A percentile compares a stretch with the other conserved stretches of the same genome.
Conservation (phyloP, 2,888 invertebrate genomes). For the Dysmachus trigonus region DNA sequence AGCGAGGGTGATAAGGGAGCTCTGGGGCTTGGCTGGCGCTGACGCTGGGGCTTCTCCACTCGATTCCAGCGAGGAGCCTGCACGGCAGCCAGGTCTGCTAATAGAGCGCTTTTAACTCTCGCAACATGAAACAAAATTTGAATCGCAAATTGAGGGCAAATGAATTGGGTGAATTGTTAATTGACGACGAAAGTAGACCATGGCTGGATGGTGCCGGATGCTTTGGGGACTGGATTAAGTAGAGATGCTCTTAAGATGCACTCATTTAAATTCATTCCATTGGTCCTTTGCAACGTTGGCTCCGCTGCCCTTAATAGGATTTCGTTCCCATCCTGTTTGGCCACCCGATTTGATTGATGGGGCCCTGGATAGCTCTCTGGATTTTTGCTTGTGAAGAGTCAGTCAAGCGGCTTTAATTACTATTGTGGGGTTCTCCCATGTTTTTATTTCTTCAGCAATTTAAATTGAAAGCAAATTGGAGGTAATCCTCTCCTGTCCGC, state of each 20-base stretch:
- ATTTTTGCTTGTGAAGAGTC: background rate
- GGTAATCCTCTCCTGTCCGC: background rate
- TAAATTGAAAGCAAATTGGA: constrained; percentile 8
- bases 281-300: background rate
- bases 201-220: background rate
- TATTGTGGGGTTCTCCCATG: background rate
- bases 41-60: background rate
- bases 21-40: background rate
- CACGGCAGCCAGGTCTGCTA: background rate
- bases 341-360: background rate
- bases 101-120: constrained; percentile 21
- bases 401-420: background rate
- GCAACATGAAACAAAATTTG: constrained; percentile 39
- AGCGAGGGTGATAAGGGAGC: background rate
- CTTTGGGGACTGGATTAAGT: constrained; percentile 3
- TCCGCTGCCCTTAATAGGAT: background rate
- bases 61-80: too few species aligned
- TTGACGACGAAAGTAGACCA: constrained; percentile 34
- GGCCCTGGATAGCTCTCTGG: background rate
- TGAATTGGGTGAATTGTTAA: constrained; percentile 42
- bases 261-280: constrained; percentile 31
- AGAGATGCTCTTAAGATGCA: constrained; percentile 6
- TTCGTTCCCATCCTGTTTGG: background rate
- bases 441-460: background rate
- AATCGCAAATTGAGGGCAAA: constrained; percentile 37